Evolutionary conservation across 1,140 invertebrate species (phyloP).

Genomic region (Papilio machaon): DNA sequence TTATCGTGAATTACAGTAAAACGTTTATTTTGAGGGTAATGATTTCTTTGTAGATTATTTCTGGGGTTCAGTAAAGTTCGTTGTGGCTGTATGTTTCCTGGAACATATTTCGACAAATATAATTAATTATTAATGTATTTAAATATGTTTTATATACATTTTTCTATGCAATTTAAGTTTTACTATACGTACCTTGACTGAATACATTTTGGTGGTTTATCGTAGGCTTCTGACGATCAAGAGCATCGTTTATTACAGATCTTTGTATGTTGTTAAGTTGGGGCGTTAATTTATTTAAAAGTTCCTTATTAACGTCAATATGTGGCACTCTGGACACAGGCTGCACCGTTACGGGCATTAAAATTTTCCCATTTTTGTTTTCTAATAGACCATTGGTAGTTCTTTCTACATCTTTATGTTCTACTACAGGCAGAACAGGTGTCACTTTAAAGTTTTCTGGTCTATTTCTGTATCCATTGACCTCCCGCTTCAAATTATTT

Average conservation of each 20-base stretch:
- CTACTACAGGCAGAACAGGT: neutral
- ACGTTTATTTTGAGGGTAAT: constrained; percentile 43
- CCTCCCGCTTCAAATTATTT: neutral
- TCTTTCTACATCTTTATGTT: neutral
- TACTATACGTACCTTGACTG: neutral
- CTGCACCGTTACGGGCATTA: neutral
- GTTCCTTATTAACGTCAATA: neutral
- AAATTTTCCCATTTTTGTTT: neutral
- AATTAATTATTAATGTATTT: neutral
- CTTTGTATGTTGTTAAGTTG: neutral
- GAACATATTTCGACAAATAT: neutral
- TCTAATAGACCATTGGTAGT: neutral
- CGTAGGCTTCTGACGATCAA: neutral
- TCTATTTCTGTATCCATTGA: neutral
- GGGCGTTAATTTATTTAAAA: neutral
- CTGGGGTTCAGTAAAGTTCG: constrained; percentile 29
- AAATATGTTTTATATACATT: too few species aligned
- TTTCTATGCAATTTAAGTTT: neutral
- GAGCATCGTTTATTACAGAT: neutral
- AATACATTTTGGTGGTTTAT: neutral
- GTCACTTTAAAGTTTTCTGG: neutral
- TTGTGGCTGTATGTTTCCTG: neutral
- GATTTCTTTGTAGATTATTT: constrained; percentile 42
- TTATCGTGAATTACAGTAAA: constrained; percentile 55
- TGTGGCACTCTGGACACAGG: neutral